phyloP scores from a whole-genome alignment of 2,113 vertebrate species.

The Camelus dromedarius region DNA sequence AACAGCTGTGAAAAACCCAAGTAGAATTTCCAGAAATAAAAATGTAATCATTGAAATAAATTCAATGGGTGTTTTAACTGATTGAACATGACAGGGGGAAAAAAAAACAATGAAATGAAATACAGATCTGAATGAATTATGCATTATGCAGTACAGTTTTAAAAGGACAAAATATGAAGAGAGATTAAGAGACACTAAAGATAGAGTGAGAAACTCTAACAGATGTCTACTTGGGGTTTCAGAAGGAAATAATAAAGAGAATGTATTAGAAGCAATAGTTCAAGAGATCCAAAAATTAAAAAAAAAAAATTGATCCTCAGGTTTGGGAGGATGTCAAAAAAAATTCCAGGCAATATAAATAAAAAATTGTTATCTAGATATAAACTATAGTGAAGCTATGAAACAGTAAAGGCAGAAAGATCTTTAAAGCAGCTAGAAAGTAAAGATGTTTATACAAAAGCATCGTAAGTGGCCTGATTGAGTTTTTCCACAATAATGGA shows the following conservation, averaged over 20 bases:
- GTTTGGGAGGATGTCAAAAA: neutral
- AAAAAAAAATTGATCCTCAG: neutral
- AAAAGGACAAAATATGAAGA: neutral
- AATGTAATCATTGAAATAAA: slow-evolving; percentile 44
- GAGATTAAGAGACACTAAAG: neutral
- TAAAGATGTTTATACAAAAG: slow-evolving; percentile 7
- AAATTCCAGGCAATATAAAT: neutral
- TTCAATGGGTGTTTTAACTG: neutral
- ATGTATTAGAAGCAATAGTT: neutral
- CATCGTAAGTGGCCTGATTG: neutral
- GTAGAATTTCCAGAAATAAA: slow-evolving; percentile 3
- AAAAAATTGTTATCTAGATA: neutral
- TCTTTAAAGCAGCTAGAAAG: slow-evolving; percentile 30
- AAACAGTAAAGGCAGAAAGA: slow-evolving; percentile 29
- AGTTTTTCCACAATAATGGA: slow-evolving; percentile 1
- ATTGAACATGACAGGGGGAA: neutral
- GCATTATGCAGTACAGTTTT: neutral
- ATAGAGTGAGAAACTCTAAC: neutral
- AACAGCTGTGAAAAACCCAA: neutral
- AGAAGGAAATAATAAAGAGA: slow-evolving; percentile 10
- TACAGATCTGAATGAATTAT: neutral
- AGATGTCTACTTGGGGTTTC: neutral
- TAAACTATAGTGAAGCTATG: neutral
- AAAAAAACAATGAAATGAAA: neutral
- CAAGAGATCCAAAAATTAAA: neutral